Evolutionary conservation across 2,797 vertebrate genomes (phyloP), one percentile per base, ranked within the genome.

Genomic region (Alectoris magna): DNA sequence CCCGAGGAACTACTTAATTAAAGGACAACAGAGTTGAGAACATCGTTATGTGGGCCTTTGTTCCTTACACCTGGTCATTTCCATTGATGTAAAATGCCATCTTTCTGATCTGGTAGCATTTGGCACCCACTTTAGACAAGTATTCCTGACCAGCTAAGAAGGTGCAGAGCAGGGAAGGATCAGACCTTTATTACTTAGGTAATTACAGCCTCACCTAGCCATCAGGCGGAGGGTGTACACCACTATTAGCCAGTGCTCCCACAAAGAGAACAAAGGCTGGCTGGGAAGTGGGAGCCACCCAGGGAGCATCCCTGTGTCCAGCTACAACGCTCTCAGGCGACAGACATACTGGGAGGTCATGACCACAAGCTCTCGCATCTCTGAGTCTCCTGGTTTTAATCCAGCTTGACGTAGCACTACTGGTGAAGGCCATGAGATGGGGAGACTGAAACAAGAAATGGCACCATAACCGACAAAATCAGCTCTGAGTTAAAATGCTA

Each of bases 21-120:
- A 95, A 96, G 93, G 95, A 93, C 94, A 95, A 93, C 92, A 93
- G 88, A 93, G 81, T 92, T 92, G 84, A 78, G 90, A 95, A 43
- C 73, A 89, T 95, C 92, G 87, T 94, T 93, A 67, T 83, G 76
- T 91, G 93, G 69, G 82, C 82, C 94, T 96, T 95, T 95, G 92
- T 95, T 96, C 91, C 89, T 93, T 96, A 87, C 39, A 95, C 95
- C 80, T 95, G 95, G 93, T 96, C 94, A 95, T 95, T 94, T 95
- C 84, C 86, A 91, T 92, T 93, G 94, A 88, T 93, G 93, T 94
- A 88, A 92, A 96, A 90, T 94, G 92, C 93, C 91, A 84, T 90
- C 74, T 84, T 94, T 95, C 94, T 95, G 92, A 96, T 96, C 92
- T 93, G 60, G 71, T 80, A 87, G 84, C 74, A 38, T 90, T 93